Base-by-base conservation (phyloP, 2,888 invertebrate species). In the Drosophila percnosoma region DNA sequence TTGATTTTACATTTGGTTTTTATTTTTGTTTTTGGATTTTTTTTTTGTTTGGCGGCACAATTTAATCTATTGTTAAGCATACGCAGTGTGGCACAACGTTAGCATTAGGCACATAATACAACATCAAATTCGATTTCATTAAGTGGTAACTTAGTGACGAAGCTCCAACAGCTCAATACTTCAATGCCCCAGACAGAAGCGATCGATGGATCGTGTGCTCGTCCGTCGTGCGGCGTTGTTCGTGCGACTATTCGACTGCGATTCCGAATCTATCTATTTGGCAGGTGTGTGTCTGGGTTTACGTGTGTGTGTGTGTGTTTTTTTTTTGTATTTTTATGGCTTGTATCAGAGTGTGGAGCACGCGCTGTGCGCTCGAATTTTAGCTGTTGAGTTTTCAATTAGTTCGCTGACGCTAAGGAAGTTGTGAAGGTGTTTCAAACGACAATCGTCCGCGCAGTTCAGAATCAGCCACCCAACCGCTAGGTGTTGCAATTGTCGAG, bases 401-500 rank as follows among this genome's bases (percentile, higher is more conserved):
- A 87, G 89, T 87, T 89, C 89, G 85, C 87, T 87, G 82, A 87
- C 73, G 82, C 83, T 79, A 83, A 79, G 87, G 88, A 87, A 89
- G 88, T 89, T 87, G 76, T 85, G 81, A 87, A 87, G 87, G 86
- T 83, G 89, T 70, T 75, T 65, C 71, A 80, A 73, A 40, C 64
- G 60, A 62, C 69, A 73, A 72, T 72, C 80, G 75, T 80, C 68
- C 80, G 90, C 81, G 58, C 90, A 87, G 87, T 87, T 82, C 74
- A 79, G 78, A 88, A 83, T 83, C 75, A 72, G 75, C 80, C 74
- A 75, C 48, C 78, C 73, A 73, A 77, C 64, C 86, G 88, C 61
- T 55, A 77, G 78, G 88, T 88, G 68, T 67, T 83, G 74, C 70
- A 73, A 34, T 73, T 60, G 68, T 68, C 27, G 42, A 74, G 68